phyloP scores from a whole-genome alignment of 2,888 invertebrate species.

The Tiliacea aurago region DNA sequence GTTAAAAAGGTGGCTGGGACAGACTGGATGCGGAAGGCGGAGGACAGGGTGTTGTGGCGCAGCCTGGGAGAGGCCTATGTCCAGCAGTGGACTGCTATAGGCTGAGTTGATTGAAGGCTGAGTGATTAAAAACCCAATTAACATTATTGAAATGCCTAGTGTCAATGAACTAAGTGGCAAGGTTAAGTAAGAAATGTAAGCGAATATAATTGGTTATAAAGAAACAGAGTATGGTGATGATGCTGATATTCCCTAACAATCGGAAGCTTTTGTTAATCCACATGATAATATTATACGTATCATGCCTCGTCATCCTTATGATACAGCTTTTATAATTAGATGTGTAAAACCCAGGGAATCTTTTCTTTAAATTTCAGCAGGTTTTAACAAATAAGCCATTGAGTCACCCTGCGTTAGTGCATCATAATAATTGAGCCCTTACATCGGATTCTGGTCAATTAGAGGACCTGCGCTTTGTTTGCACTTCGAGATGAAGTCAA shows the following conservation, averaged over 20 bases:
- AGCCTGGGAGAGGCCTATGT: too few species aligned
- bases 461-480: slow-evolving; percentile 49
- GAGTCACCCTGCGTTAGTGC: slow-evolving; percentile 41
- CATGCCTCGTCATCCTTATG: background rate
- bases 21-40: too few species aligned
- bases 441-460: slow-evolving; percentile 42
- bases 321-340: slow-evolving; percentile 6
- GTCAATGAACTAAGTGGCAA: background rate
- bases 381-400: slow-evolving; percentile 42
- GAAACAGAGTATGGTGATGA: background rate
- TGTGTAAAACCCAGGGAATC: slow-evolving; percentile 16
- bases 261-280: slow-evolving; percentile 4
- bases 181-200: background rate
- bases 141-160: background rate
- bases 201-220: background rate
- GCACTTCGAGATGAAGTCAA: slow-evolving; percentile 51
- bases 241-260: background rate
- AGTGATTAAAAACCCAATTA: background rate
- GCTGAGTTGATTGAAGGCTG: too few species aligned
- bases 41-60: too few species aligned
- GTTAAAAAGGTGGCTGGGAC: too few species aligned
- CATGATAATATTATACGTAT: background rate
- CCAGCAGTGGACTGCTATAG: too few species aligned
- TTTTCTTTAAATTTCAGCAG: slow-evolving; percentile 2
- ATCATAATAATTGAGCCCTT: slow-evolving; percentile 37